phyloP scores from a whole-genome alignment of 2,797 vertebrate genomes.

The Galagoides demidoff region DNA sequence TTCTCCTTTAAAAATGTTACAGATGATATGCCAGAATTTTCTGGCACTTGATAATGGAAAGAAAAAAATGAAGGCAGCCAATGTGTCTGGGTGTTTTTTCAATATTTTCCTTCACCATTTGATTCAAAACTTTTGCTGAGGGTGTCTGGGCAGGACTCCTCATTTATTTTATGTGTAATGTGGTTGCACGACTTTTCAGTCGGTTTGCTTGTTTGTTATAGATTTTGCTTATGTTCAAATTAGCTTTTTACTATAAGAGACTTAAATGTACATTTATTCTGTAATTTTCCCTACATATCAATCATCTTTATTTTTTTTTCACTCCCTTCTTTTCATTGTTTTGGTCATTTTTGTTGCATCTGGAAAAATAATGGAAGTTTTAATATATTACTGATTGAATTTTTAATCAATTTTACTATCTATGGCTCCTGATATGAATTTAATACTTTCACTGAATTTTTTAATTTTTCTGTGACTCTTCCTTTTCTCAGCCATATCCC shows the following conservation, averaged over 20 bases:
- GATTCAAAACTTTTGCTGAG: conserved; percentile 8
- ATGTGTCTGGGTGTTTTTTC: neutral
- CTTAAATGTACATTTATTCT: neutral
- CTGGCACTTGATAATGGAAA: neutral
- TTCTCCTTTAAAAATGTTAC: conserved; percentile 33
- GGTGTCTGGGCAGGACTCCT: neutral
- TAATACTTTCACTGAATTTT: neutral
- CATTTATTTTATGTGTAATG: neutral
- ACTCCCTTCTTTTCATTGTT: neutral
- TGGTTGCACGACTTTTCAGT: neutral
- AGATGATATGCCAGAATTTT: neutral
- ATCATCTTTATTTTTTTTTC: neutral
- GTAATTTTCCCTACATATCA: neutral
- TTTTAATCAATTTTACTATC: neutral
- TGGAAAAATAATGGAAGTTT: neutral
- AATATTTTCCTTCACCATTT: conserved; percentile 47
- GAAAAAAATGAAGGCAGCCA: conserved; percentile 10
- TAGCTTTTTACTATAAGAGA: neutral
- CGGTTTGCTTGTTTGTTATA: conserved; percentile 1
- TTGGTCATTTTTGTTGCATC: neutral
- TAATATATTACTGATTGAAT: neutral
- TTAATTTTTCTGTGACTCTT: neutral
- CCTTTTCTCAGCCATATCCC: neutral
- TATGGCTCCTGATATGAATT: neutral
- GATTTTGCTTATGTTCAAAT: neutral